These are phyloP conservation scores for Tenthredo notha DNA, from an alignment of 2,888 invertebrate species.

Conservation along the genomic window DNA sequence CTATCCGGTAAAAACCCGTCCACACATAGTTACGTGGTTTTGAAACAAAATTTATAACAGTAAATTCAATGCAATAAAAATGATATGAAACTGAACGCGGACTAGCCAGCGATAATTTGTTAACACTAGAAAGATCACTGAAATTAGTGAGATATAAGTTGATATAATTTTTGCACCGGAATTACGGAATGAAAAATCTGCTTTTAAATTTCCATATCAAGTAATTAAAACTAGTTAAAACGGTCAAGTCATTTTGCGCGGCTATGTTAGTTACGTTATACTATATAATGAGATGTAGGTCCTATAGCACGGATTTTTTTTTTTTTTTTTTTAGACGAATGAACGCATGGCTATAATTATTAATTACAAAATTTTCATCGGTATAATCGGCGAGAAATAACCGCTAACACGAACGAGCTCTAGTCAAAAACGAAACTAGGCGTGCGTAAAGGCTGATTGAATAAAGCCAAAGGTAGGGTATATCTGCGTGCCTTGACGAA, in stretches of 20 bases:
- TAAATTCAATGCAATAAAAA: not conserved
- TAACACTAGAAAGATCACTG: not conserved
- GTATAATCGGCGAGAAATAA: conserved; percentile 10
- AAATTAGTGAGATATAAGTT: not conserved
- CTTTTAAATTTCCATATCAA: not conserved
- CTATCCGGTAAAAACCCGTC: not conserved
- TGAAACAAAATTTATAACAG: not conserved
- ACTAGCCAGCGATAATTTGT: not conserved
- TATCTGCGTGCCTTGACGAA: conserved; percentile 14
- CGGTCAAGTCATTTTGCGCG: not conserved
- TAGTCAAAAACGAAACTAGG: not conserved
- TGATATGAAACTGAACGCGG: not conserved
- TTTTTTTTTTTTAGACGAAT: not conserved
- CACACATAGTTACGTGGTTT: not conserved
- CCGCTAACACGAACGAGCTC: not conserved
- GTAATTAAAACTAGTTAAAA: not conserved
- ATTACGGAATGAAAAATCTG: not conserved
- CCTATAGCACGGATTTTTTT: not conserved
- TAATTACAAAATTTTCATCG: not conserved
- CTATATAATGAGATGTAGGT: not conserved
- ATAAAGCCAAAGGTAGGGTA: conserved; percentile 5
- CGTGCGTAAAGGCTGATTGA: conserved; percentile 12
- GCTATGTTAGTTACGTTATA: not conserved
- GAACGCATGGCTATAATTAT: not conserved
- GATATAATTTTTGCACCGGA: not conserved